Evolutionary conservation across 2,888 invertebrate genomes (phyloP).

Genomic region (Amphipoea lucens): DNA sequence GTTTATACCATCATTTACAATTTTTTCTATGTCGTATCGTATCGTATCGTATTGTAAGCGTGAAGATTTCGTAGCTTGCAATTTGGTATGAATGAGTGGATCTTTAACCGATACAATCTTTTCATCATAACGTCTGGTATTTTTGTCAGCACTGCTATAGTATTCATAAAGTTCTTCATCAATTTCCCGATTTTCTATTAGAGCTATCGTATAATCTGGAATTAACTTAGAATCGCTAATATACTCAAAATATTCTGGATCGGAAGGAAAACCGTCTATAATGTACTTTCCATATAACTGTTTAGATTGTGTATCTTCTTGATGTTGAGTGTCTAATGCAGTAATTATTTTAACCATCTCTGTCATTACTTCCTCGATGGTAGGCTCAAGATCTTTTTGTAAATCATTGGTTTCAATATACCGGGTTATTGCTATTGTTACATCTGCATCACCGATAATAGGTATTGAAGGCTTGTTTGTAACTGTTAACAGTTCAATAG

Average conservation of each 20-base stretch:
- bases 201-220: conserved; percentile 90
- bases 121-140: conserved; percentile 76
- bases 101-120: conserved; percentile 77
- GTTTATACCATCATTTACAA: conserved; percentile 71
- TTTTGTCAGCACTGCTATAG: conserved; percentile 79
- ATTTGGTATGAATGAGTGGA: conserved; percentile 78
- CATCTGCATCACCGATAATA: conserved; percentile 86
- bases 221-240: conserved; percentile 83
- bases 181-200: conserved; percentile 88
- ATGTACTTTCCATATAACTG: conserved; percentile 89
- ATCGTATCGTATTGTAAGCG: conserved; percentile 44
- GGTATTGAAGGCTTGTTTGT: conserved; percentile 79
- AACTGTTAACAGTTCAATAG: conserved; percentile 74
- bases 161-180: conserved; percentile 77
- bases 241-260: conserved; percentile 86
- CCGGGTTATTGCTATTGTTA: conserved; percentile 78
- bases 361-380: conserved; percentile 83
- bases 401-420: conserved; percentile 83
- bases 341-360: conserved; percentile 81
- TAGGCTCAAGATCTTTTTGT: conserved; percentile 83
- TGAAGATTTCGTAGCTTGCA: conserved; percentile 62
- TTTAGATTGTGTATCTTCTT: conserved; percentile 71
- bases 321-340: conserved; percentile 78
- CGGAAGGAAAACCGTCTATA: conserved; percentile 90
- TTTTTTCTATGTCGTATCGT: conserved; percentile 69